Evolutionary conservation across 1,140 invertebrate genomes (phyloP).

Genomic region (Branchinecta lynchi): DNA sequence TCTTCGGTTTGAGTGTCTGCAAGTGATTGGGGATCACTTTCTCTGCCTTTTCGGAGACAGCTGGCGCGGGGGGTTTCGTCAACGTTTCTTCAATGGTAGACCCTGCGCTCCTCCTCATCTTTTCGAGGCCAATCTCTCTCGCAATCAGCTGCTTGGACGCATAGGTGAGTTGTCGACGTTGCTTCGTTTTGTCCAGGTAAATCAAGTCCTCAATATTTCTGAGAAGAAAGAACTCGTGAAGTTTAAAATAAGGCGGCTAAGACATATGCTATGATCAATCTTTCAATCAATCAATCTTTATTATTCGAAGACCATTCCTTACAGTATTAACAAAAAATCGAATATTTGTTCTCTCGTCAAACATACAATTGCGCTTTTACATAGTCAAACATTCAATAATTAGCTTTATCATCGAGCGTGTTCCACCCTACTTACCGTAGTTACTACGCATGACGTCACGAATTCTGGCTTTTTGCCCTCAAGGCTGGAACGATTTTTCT

Average conservation of each 20-base stretch:
- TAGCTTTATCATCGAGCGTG: too few relatives aligned
- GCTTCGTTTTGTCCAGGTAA: constrained; percentile 32
- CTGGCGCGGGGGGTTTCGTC: neutral
- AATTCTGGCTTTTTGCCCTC: too few relatives aligned
- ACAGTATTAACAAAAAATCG: too few relatives aligned
- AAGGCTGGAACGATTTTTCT: too few relatives aligned
- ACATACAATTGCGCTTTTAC: too few relatives aligned
- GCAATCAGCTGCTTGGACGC: constrained; percentile 57
- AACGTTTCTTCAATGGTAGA: neutral
- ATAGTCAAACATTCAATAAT: too few relatives aligned
- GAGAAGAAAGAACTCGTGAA: constrained; percentile 24
- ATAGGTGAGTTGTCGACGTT: constrained; percentile 39
- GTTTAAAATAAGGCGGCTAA: neutral
- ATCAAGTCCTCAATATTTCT: constrained; percentile 40
- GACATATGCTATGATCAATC: too few relatives aligned
- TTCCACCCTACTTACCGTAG: too few relatives aligned
- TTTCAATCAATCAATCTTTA: too few relatives aligned
- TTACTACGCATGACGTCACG: too few relatives aligned
- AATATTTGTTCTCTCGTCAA: too few relatives aligned
- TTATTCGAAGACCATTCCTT: too few relatives aligned
- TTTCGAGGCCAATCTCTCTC: constrained; percentile 55
- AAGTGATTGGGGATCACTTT: constrained; percentile 42
- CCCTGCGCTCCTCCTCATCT: constrained; percentile 41
- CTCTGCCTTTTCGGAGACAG: constrained; percentile 18
- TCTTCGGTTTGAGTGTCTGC: constrained; percentile 43